Base-by-base conservation (phyloP, 2,888 invertebrate genomes). In the Abrostola triplasia region DNA sequence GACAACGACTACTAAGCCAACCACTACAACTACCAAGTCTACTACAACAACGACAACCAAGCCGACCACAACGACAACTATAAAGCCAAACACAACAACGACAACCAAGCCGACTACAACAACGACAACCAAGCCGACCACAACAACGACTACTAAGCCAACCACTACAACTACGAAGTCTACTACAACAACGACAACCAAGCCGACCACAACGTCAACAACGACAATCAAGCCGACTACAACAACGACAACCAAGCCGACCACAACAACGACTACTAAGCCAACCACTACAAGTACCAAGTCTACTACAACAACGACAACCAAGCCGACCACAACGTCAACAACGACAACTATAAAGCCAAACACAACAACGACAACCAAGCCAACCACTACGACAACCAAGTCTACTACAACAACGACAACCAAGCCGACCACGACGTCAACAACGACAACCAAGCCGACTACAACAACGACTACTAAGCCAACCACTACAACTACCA, bases 321-420 rank as follows among this genome's bases (percentile, higher is more conserved):
- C 68, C 13, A 51, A 54, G 40, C 11, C 56, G 5, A 51, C 36
- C 36, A 36, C 54, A 0, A 12, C 42, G 36, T 1, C 6, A 11
- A 42, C 42, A 5, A 12, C 42, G n/a, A n/a, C 24, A 24, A 52
- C 40, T 11, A 41, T 24, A 2, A 24, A 38, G 0, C 11, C 40
- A 1, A 40, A 40, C 11, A 52, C 52, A 0, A 51, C 13, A 10
- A 37, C 38, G 0, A 9, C 13, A 11, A 35, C 40, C 11, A 35
- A 13, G 24, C 10, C 40, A 11, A 5, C 48, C 0, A 35, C 24
- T 6, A 11, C 40, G 10, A 52, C 12, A 35, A 38, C 35, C 1
- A 24, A 42, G 42, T 12, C 24, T 5, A 40, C n/a, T 38, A 38
- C 38, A 0, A 53, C 6, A 10, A 11, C 10, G 4, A 24, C 24